phyloP scores from a whole-genome alignment of 2,113 vertebrate species.

The Narcine bancroftii region DNA sequence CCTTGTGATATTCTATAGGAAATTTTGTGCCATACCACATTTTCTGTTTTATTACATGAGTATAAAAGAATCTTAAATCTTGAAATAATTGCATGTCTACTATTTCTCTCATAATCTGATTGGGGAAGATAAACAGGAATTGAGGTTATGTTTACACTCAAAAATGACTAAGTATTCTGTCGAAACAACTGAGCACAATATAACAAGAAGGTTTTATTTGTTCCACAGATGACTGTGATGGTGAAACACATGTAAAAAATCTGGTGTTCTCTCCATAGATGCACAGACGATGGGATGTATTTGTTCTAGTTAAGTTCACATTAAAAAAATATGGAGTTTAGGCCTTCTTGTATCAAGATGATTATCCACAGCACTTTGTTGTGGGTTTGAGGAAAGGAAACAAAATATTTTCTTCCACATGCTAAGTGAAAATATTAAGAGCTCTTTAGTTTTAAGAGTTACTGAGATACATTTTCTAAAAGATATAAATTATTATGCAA shows the following conservation, averaged over 20 bases:
- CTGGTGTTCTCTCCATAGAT: not conserved
- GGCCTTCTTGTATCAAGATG: slow-evolving; percentile 26
- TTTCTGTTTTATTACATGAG: too few relatives aligned
- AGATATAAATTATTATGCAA: not conserved
- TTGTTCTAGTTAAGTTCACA: slow-evolving; percentile 11
- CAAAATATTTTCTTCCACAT: not conserved
- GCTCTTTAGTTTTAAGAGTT: too few relatives aligned
- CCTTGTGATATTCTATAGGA: too few relatives aligned
- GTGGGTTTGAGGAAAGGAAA: slow-evolving; percentile 7
- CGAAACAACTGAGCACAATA: not conserved
- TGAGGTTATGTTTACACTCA: not conserved
- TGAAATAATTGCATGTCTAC: not conserved
- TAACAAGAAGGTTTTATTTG: not conserved
- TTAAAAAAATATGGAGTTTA: not conserved
- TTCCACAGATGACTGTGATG: not conserved
- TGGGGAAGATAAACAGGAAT: not conserved
- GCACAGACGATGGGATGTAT: slow-evolving; percentile 20
- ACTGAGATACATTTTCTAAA: too few relatives aligned
- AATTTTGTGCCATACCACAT: too few relatives aligned
- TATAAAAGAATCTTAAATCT: too few relatives aligned
- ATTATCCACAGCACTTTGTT: not conserved
- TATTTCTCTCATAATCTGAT: not conserved
- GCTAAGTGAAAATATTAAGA: not conserved
- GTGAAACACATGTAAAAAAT: slow-evolving; percentile 23
- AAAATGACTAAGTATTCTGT: not conserved